These are phyloP conservation scores for Anguilla marmorata DNA, from an alignment of 2,797 vertebrate genomes.

Conservation along the genomic window DNA sequence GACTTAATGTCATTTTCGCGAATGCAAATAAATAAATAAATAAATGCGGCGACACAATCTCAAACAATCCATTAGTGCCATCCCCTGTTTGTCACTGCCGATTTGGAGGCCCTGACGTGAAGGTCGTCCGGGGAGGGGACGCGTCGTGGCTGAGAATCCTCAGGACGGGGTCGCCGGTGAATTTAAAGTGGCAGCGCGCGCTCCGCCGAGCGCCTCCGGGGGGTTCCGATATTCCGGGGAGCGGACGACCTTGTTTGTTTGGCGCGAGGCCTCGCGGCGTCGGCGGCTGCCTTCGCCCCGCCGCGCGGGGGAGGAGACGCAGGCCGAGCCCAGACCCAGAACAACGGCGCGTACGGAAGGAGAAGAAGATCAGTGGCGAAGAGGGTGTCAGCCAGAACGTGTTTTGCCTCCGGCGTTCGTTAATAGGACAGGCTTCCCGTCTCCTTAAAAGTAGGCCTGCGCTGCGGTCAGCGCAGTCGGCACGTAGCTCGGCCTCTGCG, in stretches of 20 bases:
- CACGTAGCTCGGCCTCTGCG: background rate
- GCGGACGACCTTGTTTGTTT: conserved; percentile 29
- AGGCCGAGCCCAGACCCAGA: background rate
- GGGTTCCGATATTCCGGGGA: background rate
- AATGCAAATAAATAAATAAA: background rate
- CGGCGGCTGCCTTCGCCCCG: background rate
- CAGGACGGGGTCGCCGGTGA: conserved; percentile 22
- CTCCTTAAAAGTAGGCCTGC: background rate
- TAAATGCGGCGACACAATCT: background rate
- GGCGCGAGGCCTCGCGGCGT: background rate
- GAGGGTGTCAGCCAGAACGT: background rate
- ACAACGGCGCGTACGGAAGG: background rate
- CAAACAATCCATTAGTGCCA: background rate
- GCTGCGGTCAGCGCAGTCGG: background rate
- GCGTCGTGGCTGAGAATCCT: background rate
- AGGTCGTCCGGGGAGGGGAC: background rate
- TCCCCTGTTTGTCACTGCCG: conserved; percentile 6
- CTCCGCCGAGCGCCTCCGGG: background rate
- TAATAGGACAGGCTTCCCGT: background rate
- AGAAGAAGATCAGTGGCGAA: background rate
- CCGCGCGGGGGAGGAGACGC: background rate
- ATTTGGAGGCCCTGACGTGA: conserved; percentile 22
- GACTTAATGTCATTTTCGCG: background rate
- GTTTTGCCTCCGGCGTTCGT: background rate
- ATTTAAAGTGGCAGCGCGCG: conserved; percentile 28